These are phyloP conservation scores for Propithecus coquereli DNA, from an alignment of 2,113 vertebrate genomes.

Conservation along the genomic window DNA sequence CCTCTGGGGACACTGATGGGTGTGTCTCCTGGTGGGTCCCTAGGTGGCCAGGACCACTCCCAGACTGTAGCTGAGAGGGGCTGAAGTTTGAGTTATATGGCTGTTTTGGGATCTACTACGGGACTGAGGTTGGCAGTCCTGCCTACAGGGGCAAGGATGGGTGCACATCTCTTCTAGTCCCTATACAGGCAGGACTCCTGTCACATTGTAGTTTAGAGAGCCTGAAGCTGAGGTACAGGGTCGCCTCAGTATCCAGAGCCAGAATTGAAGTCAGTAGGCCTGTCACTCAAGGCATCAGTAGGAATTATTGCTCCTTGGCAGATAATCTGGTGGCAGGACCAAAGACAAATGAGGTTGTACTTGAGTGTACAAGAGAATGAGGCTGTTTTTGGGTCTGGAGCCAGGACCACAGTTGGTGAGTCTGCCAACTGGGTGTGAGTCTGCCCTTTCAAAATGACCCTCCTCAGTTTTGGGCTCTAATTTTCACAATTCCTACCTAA, in stretches of 20 bases:
- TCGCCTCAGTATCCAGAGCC: not conserved
- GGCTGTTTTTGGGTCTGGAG: not conserved
- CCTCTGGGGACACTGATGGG: not conserved
- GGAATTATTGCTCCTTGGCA: not conserved
- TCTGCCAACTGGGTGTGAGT: not conserved
- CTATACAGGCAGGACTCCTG: not conserved
- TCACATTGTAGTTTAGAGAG: not conserved
- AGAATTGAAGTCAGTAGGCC: not conserved
- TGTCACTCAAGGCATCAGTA: not conserved
- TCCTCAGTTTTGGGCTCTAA: not conserved
- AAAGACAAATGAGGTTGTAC: not conserved
- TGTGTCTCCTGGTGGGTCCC: not conserved
- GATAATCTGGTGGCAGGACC: not conserved
- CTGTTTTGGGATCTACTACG: not conserved
- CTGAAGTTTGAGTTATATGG: not conserved
- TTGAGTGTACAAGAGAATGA: not conserved
- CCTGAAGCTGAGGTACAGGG: not conserved
- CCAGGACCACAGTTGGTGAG: not conserved
- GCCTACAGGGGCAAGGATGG: not conserved
- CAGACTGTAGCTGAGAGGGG: not conserved
- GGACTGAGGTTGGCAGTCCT: not conserved
- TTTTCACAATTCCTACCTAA: not conserved
- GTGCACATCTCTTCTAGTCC: not conserved
- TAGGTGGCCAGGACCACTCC: not conserved
- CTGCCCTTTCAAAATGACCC: not conserved